Evolutionary conservation across 2,888 invertebrate genomes (phyloP).

Genomic region (Heliconius hortense): DNA sequence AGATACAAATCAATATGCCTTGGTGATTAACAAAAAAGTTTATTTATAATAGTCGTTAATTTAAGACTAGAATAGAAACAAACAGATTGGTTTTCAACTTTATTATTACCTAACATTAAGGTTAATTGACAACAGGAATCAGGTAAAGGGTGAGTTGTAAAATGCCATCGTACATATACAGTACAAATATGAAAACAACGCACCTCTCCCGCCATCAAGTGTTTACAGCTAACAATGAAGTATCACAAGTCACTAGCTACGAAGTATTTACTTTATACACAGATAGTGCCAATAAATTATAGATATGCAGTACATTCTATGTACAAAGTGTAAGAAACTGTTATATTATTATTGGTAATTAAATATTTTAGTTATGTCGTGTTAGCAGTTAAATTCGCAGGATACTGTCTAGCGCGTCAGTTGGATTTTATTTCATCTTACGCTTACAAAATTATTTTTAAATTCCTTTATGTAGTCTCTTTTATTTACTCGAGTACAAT

Average conservation of each 20-base stretch:
- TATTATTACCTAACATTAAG: conserved; percentile 28
- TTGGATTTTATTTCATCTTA: background rate
- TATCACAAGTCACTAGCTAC: conserved; percentile 46
- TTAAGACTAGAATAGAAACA: conserved; percentile 65
- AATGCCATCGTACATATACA: conserved; percentile 31
- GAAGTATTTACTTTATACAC: conserved; percentile 44
- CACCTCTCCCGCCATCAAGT: conserved; percentile 26
- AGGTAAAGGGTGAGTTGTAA: conserved; percentile 21
- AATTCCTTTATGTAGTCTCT: conserved; percentile 19
- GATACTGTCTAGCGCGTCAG: background rate
- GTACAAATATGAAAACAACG: conserved; percentile 23
- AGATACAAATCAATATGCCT: conserved; percentile 63
- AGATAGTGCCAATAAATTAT: conserved; percentile 34
- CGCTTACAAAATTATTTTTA: conserved; percentile 4
- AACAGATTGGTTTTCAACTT: conserved; percentile 43
- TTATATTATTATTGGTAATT: conserved; percentile 1
- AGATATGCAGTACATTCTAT: conserved; percentile 7
- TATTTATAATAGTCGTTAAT: conserved; percentile 56
- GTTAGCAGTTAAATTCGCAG: conserved; percentile 2
- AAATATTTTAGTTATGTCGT: background rate
- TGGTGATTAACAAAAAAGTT: conserved; percentile 53
- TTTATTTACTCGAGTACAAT: conserved; percentile 28
- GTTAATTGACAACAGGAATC: conserved; percentile 32
- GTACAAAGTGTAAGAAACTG: conserved; percentile 7
- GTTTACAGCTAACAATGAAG: conserved; percentile 39